Conservation (phyloP, 2,888 invertebrate species). For the Amblyteles armatorius region DNA sequence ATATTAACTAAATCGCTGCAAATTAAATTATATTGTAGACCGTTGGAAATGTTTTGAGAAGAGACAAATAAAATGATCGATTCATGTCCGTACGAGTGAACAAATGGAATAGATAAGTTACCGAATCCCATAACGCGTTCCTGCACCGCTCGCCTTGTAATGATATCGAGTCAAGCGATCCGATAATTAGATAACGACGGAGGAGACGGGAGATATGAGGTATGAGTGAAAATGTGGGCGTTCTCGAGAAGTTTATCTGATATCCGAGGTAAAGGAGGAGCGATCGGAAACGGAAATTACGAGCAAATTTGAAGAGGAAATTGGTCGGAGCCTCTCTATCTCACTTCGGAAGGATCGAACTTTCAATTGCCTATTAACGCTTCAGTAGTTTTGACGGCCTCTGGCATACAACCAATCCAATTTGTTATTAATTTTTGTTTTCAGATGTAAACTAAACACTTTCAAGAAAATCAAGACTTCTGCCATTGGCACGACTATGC, state of each 20-base stretch:
- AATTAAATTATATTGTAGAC: no score
- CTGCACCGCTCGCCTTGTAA: background rate
- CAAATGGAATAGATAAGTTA: background rate
- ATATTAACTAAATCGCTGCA: no score
- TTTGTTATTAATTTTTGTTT: background rate
- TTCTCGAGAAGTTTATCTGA: constrained; percentile 54
- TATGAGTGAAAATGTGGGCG: constrained; percentile 11
- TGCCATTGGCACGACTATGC: background rate
- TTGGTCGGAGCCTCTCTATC: constrained; percentile 52
- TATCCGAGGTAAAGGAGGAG: constrained; percentile 33
- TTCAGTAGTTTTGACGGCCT: background rate
- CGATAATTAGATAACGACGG: constrained; percentile 43
- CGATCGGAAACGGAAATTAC: constrained; percentile 62
- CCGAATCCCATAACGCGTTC: background rate
- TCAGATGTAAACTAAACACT: background rate
- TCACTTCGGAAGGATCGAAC: constrained; percentile 33
- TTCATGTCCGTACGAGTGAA: no score
- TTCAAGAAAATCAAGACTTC: background rate
- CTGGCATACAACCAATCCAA: background rate
- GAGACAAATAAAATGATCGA: no score
- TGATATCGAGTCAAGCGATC: constrained; percentile 46
- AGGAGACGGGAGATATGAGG: constrained; percentile 7
- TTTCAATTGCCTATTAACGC: constrained; percentile 37
- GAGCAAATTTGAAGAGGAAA: constrained; percentile 60
- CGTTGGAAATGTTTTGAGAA: no score